These are phyloP conservation scores for Sarcophaga caerulescens DNA, from an alignment of 2,888 invertebrate species.

Conservation along the genomic window DNA sequence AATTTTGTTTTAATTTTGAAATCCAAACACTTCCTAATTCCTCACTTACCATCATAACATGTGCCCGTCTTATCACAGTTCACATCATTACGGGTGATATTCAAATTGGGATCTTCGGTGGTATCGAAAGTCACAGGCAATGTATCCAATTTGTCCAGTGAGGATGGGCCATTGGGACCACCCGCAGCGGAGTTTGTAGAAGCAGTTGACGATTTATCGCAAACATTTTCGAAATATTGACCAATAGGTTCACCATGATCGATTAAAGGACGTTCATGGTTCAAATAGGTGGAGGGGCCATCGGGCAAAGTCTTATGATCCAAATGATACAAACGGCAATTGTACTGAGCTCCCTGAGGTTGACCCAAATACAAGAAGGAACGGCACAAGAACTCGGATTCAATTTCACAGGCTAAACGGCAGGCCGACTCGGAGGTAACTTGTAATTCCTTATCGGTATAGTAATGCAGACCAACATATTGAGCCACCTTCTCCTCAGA, in stretches of 20 bases:
- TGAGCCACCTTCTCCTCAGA: slow-evolving; percentile 95
- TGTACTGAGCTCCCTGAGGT: slow-evolving; percentile 89
- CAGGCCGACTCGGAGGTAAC: slow-evolving; percentile 95
- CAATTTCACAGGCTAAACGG: slow-evolving; percentile 93
- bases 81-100: slow-evolving; percentile 88
- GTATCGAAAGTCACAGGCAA: slow-evolving; percentile 90
- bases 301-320: slow-evolving; percentile 96
- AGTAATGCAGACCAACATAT: slow-evolving; percentile 95
- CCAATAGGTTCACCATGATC: slow-evolving; percentile 96
- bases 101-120: slow-evolving; percentile 88
- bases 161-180: slow-evolving; percentile 70
- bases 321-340: slow-evolving; percentile 95
- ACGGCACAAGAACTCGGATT: slow-evolving; percentile 95
- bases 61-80: slow-evolving; percentile 97
- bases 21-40: neutral
- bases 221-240: slow-evolving; percentile 94
- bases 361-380: slow-evolving; percentile 88
- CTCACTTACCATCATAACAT: slow-evolving; percentile 92
- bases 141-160: slow-evolving; percentile 83
- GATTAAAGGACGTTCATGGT: slow-evolving; percentile 93
- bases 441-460: slow-evolving; percentile 95
- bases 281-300: slow-evolving; percentile 94
- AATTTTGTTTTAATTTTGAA: neutral
- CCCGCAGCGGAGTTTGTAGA: slow-evolving; percentile 70
- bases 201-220: slow-evolving; percentile 84